These are phyloP conservation scores for Brachypteracias leptosomus DNA, from an alignment of 2,113 vertebrate genomes.

Conservation along the genomic window DNA sequence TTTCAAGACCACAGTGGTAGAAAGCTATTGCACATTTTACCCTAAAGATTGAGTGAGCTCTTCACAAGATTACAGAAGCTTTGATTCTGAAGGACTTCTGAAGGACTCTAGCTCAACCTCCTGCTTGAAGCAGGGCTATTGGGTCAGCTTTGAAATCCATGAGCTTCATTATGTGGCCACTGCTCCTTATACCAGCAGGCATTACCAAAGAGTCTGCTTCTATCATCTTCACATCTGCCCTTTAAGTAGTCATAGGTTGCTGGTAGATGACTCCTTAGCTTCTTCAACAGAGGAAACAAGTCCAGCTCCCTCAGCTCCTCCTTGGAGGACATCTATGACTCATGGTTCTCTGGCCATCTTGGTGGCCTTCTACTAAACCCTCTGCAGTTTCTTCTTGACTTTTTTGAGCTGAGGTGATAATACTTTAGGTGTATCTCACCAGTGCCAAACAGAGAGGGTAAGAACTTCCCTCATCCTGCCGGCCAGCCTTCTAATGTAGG, in stretches of 20 bases:
- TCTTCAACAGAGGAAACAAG: neutral
- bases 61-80: neutral
- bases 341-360: neutral
- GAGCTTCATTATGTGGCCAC: neutral
- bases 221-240: neutral
- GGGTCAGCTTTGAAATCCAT: neutral
- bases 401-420: neutral
- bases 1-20: slow-evolving; percentile 36
- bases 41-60: neutral
- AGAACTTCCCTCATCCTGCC: neutral
- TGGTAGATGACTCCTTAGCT: neutral
- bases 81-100: neutral
- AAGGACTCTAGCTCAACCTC: neutral
- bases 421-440: neutral
- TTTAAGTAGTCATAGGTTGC: neutral
- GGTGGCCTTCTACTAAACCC: neutral
- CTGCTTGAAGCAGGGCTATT: neutral
- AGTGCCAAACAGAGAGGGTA: neutral
- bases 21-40: slow-evolving; percentile 34
- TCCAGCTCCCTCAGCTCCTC: neutral
- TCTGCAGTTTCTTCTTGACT: neutral
- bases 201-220: neutral
- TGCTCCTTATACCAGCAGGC: neutral
- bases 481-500: accelerated
- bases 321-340: neutral